Percentiles rank a stretch among this genome's conserved stretches.
Conservation (phyloP, 2,888 invertebrate genomes). For the Odontocolon sp. region DNA sequence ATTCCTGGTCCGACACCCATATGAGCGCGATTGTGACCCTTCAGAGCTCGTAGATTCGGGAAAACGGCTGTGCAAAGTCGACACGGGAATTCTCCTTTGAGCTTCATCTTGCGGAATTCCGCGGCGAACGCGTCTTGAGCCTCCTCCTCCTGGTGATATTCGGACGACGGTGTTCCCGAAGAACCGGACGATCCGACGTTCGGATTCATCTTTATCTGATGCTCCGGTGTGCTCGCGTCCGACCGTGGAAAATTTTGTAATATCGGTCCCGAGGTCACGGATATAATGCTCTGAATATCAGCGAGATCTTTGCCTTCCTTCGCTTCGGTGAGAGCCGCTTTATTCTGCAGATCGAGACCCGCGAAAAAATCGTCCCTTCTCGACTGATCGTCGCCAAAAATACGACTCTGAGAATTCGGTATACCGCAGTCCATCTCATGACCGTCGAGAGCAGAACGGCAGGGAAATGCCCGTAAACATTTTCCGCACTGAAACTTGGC, state of each 20-base stretch:
- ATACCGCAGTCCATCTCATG: constrained; percentile 85
- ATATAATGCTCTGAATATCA: constrained; percentile 92
- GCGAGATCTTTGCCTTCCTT: constrained; percentile 88
- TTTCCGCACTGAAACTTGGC: constrained; percentile 87
- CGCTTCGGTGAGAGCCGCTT: constrained; percentile 81
- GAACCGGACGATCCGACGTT: constrained; percentile 74
- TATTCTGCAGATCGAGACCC: constrained; percentile 89
- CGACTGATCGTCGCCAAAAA: constrained; percentile 83
- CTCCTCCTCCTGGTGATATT: constrained; percentile 85
- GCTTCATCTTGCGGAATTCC: constrained; percentile 93
- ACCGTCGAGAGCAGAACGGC: constrained; percentile 86
- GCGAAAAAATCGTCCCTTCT: constrained; percentile 91
- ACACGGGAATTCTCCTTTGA: constrained; percentile 95
- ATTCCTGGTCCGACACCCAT: constrained; percentile 88
- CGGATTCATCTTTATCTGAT: constrained; percentile 61
- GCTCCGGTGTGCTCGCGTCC: constrained; percentile 66
- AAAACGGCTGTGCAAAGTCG: constrained; percentile 93
- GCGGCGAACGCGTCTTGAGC: constrained; percentile 92
- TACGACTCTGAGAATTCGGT: constrained; percentile 85
- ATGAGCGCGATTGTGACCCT: constrained; percentile 95
- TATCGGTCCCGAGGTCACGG: constrained; percentile 85
- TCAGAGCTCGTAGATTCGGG: constrained; percentile 93
- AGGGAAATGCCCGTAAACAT: constrained; percentile 88
- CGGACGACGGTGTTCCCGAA: constrained; percentile 75
- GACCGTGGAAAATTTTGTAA: constrained; percentile 68